Conservation (phyloP, 2,888 invertebrate genomes). For the Brassicogethes aeneus region DNA sequence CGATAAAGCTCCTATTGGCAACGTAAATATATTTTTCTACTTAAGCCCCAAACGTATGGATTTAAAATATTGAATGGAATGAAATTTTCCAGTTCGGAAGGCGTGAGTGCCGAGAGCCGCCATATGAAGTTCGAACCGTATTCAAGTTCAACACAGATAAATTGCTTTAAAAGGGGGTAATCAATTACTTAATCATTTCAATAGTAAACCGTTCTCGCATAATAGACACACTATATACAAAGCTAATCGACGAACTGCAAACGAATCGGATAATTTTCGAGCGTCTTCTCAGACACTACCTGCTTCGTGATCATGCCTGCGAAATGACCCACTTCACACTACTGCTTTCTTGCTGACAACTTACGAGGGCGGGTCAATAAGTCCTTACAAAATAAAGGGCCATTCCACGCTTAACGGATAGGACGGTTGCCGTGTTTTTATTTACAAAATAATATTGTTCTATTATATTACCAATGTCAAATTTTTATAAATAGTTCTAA, state of each 20-base stretch:
- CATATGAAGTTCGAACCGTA: slow-evolving; percentile 23
- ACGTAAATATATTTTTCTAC: too few species aligned
- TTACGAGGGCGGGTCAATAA: too few species aligned
- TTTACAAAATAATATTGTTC: too few species aligned
- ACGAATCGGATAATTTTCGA: slow-evolving; percentile 21
- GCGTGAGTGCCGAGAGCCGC: slow-evolving; percentile 21
- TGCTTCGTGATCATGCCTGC: neutral
- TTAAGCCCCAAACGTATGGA: too few species aligned
- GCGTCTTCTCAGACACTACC: slow-evolving; percentile 5
- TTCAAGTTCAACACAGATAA: slow-evolving; percentile 24
- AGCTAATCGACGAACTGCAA: slow-evolving; percentile 26
- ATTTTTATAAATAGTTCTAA: too few species aligned
- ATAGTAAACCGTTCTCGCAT: slow-evolving; percentile 17
- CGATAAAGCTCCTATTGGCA: too few species aligned
- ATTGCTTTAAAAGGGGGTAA: slow-evolving; percentile 29
- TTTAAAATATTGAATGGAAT: slow-evolving; percentile 6
- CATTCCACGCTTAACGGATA: too few species aligned
- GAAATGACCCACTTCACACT: neutral
- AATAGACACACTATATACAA: slow-evolving; percentile 13
- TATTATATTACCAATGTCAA: too few species aligned
- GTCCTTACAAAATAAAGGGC: too few species aligned
- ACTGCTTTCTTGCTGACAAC: neutral
- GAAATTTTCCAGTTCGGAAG: slow-evolving; percentile 20
- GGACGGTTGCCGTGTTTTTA: too few species aligned
- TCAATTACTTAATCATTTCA: slow-evolving; percentile 31